Conservation (phyloP, 1,140 invertebrate genomes). For the Colletes latitarsis region DNA sequence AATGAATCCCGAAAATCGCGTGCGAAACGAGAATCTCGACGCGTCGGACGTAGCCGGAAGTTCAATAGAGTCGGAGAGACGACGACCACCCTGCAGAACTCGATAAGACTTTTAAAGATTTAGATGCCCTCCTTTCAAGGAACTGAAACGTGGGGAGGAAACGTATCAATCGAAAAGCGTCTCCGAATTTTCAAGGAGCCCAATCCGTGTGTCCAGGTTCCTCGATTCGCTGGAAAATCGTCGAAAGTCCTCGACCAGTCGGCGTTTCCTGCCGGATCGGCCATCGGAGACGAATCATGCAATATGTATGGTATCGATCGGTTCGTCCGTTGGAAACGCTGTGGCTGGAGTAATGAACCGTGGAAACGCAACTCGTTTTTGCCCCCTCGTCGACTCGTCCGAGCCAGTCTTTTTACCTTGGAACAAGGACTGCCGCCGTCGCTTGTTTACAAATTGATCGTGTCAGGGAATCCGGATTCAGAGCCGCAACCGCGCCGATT, state of each 20-base stretch:
- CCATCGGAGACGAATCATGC: slow-evolving; percentile 61
- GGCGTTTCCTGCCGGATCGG: slow-evolving; percentile 58
- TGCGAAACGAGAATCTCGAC: background rate
- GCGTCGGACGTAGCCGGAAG: no score
- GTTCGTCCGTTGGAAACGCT: slow-evolving; percentile 55
- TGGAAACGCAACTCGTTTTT: slow-evolving; percentile 69
- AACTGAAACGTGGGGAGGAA: background rate
- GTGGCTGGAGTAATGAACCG: slow-evolving; percentile 66
- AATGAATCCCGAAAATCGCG: background rate
- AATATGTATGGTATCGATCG: slow-evolving; percentile 69
- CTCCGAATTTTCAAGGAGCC: background rate
- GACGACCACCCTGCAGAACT: no score
- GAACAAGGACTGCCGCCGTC: slow-evolving; percentile 40
- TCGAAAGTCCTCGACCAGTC: slow-evolving; percentile 16
- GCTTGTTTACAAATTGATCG: slow-evolving; percentile 70
- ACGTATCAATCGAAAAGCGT: background rate
- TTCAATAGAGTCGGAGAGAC: no score
- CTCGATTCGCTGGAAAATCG: slow-evolving; percentile 22
- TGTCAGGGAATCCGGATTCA: slow-evolving; percentile 30
- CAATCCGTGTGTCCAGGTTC: background rate
- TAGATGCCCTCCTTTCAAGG: background rate
- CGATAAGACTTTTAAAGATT: no score
- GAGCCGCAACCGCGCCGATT: slow-evolving; percentile 34
- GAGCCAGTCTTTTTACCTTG: slow-evolving; percentile 57
- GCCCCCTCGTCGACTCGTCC: slow-evolving; percentile 43